Base-by-base conservation (phyloP, 2,888 invertebrate genomes). In the Chironomus tentans region DNA sequence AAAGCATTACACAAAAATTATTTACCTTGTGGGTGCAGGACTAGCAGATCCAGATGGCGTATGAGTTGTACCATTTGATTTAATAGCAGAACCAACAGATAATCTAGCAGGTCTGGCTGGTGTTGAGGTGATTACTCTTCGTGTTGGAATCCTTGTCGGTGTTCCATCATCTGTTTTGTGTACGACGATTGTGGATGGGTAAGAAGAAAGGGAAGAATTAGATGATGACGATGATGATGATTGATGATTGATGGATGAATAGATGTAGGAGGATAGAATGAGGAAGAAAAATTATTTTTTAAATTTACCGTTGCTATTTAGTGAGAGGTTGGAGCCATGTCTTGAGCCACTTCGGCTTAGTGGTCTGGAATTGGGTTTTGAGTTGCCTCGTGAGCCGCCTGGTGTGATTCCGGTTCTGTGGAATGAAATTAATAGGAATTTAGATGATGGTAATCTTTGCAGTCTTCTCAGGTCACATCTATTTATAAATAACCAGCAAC, bases 281-380 rank as follows among this genome's bases (percentile, higher is more conserved):
- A 28, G 24, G 12, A 68, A 68, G n/a, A 12, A 10, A 38, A 56
- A 56, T 15, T 56, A 56, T 15, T 56, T 22, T 46, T 73, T 76
- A 72, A 69, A 78, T 77, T 78, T 84, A 93, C 94, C 94, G 83
- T 93, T 93, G 82, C 94, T 93, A 83, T 95, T 95, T 79, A 95
- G 85, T 68, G 95, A 95, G 78, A 94, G 88, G 81, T 94, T 95
- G 68, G 97, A 97, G 79, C 96, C 96, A 82, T 96, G 94, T 80
- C 96, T 90, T 78, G 94, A 94, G 77, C 94, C 94, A 77, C 92
- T 89, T 79, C 95, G 87, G 79, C 94, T 94, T 47, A 92, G 91
- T 68, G 95, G 92, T 80, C 95, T 88, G 77, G 95, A 95, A 77
- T 91, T 90, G 65, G 95, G 95, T 81, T 95, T 89, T 78, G 90